Evolutionary conservation across 2,888 invertebrate species (phyloP), one percentile per base, ranked within the genome.

Genomic region (Baccha elongata): DNA sequence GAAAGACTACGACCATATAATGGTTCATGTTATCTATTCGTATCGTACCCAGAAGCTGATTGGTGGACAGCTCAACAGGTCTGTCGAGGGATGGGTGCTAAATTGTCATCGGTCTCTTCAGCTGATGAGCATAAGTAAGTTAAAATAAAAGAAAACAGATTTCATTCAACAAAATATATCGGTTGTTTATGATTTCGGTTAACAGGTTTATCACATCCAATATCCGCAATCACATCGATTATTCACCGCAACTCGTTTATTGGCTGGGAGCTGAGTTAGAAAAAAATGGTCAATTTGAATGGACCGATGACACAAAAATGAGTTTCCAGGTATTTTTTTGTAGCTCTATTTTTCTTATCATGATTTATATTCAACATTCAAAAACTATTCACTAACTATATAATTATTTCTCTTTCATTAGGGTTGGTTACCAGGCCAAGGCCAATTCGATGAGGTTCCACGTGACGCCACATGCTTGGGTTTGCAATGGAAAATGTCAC

Each of bases 31-130:
- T 96, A 95, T 90, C 92, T 96, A 8, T 93, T 95, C 89, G 94
- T 95, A 40, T 94, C 94, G 26, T 95, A 94, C 88, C 96, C 96
- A 3, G 94, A 94, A 88, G 95, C 95, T 0, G 94, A 94, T 5
- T 96, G 96, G 96, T 89, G 91, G 74, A 94, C 93, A 4, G 94
- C 94, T 1, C 92, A 92, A 85, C 93, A 94, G 86, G 94, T 95
- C 5, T 96, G 96, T 88, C 92, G 92, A 84, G 94, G 95, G 8
- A 92, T 95, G 78, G 94, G 94, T 90, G 94, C 94, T 86, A 93
- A 94, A 85, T 91, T 96, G 40, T 93, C 95, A 1, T 94, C 95
- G 42, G 92, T 95, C 26, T 92, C 93, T 69, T 93, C 94, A 4
- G 88, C 92, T 0, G 94, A 94, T 74, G 95, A 96, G 88, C 94